Evolutionary conservation across 2,888 invertebrate species (phyloP).

Genomic region (Pristionchus mayeri): DNA sequence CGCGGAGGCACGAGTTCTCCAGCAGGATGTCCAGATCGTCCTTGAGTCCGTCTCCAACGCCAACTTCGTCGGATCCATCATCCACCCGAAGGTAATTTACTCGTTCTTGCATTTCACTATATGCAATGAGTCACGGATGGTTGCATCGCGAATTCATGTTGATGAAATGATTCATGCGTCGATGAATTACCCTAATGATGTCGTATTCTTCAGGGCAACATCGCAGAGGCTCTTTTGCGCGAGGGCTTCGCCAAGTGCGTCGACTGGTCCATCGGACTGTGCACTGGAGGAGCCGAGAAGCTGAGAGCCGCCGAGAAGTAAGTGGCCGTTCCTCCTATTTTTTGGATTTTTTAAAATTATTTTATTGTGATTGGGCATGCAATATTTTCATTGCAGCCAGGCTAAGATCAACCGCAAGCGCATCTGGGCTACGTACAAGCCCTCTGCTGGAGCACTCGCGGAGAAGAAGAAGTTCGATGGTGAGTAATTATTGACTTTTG

Average conservation of each 20-base stretch:
- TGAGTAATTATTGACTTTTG: no score
- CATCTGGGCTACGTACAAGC: conserved; percentile 92
- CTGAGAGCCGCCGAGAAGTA: conserved; percentile 88
- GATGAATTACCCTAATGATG: background rate
- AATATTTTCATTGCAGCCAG: conserved; percentile 74
- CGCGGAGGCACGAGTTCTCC: conserved; percentile 91
- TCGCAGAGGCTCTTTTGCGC: conserved; percentile 89
- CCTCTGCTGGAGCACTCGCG: conserved; percentile 76
- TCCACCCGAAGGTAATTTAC: conserved; percentile 83
- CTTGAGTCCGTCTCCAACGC: conserved; percentile 93
- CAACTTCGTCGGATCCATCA: conserved; percentile 92
- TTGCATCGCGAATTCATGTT: no score
- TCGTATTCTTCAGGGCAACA: conserved; percentile 81
- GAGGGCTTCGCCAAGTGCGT: conserved; percentile 95
- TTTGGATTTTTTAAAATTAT: background rate
- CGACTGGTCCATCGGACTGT: conserved; percentile 91
- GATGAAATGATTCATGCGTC: background rate
- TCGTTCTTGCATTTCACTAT: no score
- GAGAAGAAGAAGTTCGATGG: conserved; percentile 62
- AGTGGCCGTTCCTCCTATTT: conserved; percentile 50
- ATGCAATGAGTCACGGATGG: no score
- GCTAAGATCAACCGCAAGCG: conserved; percentile 90
- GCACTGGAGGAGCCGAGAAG: conserved; percentile 87
- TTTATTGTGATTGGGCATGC: background rate
- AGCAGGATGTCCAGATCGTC: conserved; percentile 89